Base-by-base conservation (phyloP, 2,888 invertebrate genomes). In the Tortricodes alternella region DNA sequence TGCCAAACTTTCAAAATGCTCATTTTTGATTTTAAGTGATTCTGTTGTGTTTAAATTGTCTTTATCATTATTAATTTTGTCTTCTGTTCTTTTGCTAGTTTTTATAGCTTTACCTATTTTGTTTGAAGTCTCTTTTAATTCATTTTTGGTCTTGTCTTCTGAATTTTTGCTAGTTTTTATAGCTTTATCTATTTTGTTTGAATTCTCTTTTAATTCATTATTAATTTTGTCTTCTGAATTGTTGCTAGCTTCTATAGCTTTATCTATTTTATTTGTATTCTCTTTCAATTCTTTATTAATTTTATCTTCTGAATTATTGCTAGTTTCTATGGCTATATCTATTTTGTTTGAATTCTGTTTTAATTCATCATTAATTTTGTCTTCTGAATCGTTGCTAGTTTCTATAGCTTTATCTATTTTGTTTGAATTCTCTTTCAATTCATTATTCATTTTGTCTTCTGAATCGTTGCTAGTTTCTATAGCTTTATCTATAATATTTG, bases 41-140 rank as follows among this genome's bases (percentile, higher is more conserved):
- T 27, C 8, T 9, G 9, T 27, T 9, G 8, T 1, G 27, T 24
- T 3, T 9, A 3, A 2, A 9, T 27, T 27, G 7, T 27, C 27
- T 3, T 27, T 27, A 13, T 13, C 32, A 32, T 9, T 13, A n/a
- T 5, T 11, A 6, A 32, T 11, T 11, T 13, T 4, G 32, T 2
- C 4, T 11, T 11, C 32, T 32, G 32, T 11, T 2, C 7, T 9
- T 3, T 27, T 27, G n/a, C 8, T 27, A 27, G 27, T 27, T 65
- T 75, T 65, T 51, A 83, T 67, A 16, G 65, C 70, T 46, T 70
- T n/a, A n/a, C n/a, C 8, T 9, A 3, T 27, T 9, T 27, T 1
- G 27, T 24, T 3, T 9, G 9, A 2, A 9, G 8, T 27, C 3
- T 27, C 27, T 3, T 27, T 27, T 6, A n/a, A n/a, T n/a, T 13